Conservation (phyloP, 2,797 vertebrate genomes). For the Argentina silus region DNA sequence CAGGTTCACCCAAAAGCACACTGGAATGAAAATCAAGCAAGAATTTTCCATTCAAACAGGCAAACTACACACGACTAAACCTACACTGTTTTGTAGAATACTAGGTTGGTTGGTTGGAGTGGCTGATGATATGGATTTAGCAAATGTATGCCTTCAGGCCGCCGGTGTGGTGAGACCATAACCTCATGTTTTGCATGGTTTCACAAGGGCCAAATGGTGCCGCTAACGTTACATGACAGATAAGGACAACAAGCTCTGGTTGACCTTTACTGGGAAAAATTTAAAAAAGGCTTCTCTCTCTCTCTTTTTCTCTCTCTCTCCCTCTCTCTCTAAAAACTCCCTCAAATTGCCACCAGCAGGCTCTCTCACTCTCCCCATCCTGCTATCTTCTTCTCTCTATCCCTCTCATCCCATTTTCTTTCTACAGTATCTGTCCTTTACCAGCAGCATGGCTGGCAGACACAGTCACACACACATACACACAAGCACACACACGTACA, state of each 20-base stretch:
- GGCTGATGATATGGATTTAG: not conserved
- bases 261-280: constrained; percentile 44
- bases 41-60: too few relatives aligned
- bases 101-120: not conserved
- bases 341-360: not conserved
- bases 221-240: constrained; percentile 45
- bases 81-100: too few relatives aligned
- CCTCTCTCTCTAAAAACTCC: not conserved
- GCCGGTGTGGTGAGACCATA: not conserved
- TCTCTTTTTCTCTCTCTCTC: constrained; percentile 23
- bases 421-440: constrained; percentile 33
- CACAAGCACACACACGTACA: not conserved
- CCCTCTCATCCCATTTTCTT: constrained; percentile 27
- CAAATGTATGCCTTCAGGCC: not conserved
- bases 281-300: not conserved
- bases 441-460: constrained; percentile 43
- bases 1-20: too few relatives aligned
- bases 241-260: constrained; percentile 41
- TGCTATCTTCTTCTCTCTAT: not conserved
- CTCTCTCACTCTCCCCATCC: constrained; percentile 8
- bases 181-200: not conserved
- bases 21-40: too few relatives aligned
- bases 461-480: not conserved
- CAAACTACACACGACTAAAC: too few relatives aligned
- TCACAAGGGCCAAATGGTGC: constrained; percentile 20